Evolutionary conservation across 1,140 invertebrate species (phyloP).

Genomic region (Colletes latitarsis): DNA sequence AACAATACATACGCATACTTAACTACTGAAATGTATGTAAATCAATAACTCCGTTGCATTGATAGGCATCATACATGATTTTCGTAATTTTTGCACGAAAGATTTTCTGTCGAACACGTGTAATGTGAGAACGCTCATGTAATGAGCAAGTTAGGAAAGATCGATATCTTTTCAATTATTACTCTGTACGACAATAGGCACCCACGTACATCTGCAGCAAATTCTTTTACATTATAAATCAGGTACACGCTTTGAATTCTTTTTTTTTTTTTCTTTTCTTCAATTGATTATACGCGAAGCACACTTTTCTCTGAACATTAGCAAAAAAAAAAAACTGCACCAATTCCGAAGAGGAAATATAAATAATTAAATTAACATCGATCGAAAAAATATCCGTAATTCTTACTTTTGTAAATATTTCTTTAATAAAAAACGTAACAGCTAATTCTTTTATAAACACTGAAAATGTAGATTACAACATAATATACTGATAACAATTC

Average conservation of each 20-base stretch:
- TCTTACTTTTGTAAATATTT: conserved; percentile 73
- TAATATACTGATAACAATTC: conserved; percentile 78
- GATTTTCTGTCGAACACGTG: conserved; percentile 26
- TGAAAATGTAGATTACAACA: conserved; percentile 77
- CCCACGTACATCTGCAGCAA: conserved; percentile 67
- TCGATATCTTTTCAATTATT: conserved; percentile 50
- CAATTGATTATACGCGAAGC: conserved; percentile 57
- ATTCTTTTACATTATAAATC: conserved; percentile 75
- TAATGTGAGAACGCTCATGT: conserved; percentile 26
- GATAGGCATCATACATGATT: conserved; percentile 11
- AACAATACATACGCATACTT: conserved; percentile 35
- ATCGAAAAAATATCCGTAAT: conserved; percentile 70
- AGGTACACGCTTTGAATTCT: conserved; percentile 76
- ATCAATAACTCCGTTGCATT: conserved; percentile 1
- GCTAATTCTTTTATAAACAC: conserved; percentile 75
- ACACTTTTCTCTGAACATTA: conserved; percentile 43
- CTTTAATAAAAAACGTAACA: conserved; percentile 77
- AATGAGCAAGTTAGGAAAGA: conserved; percentile 44
- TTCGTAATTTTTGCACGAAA: conserved; percentile 17
- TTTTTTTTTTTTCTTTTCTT: conserved; percentile 10
- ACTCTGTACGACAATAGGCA: conserved; percentile 68
- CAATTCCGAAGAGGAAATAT: conserved; percentile 64
- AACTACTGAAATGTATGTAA: conserved; percentile 10
- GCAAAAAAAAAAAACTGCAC: conserved; percentile 49
- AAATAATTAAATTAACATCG: conserved; percentile 71